A percentile compares a stretch with the other conserved stretches of the same genome.
Conservation (phyloP, 1,140 invertebrate genomes). For the Drosophila repletoides region DNA sequence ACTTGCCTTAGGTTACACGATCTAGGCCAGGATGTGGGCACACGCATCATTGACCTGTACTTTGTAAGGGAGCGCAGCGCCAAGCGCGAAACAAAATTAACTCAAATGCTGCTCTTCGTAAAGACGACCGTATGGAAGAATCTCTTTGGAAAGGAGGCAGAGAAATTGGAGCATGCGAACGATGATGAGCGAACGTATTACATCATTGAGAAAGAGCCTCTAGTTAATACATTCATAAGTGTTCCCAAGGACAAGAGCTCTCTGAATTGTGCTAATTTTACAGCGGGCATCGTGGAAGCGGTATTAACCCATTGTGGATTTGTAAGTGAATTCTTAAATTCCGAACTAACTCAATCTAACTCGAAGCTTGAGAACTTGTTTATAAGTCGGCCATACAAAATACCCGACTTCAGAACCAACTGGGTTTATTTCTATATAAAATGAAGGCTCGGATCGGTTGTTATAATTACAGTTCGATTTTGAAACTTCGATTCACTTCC, state of each 20-base stretch:
- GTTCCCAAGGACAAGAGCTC: conserved; percentile 98
- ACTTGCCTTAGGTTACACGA: conserved; percentile 89
- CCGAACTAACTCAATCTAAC: no score
- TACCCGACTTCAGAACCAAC: no score
- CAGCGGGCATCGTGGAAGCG: conserved; percentile 98
- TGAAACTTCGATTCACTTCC: no score
- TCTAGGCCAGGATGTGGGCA: conserved; percentile 97
- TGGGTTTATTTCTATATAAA: no score
- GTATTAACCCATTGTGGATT: conserved; percentile 96
- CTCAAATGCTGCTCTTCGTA: conserved; percentile 97
- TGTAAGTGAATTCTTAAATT: no score
- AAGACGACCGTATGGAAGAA: conserved; percentile 99
- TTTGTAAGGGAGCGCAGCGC: conserved; percentile 96
- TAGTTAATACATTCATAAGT: conserved; percentile 98
- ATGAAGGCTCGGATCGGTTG: no score
- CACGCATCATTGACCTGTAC: conserved; percentile 95
- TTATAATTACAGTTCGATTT: no score
- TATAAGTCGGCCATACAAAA: no score
- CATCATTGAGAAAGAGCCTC: conserved; percentile 98
- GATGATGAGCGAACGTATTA: conserved; percentile 99
- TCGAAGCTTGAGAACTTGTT: no score
- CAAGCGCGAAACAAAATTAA: conserved; percentile 97
- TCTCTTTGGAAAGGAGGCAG: conserved; percentile 98
- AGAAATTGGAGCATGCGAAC: conserved; percentile 99
- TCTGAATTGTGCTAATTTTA: conserved; percentile 98